A percentile compares a stretch with the other conserved stretches of the same genome.
Evolutionary conservation across 2,888 invertebrate genomes (phyloP).

Genomic region (Mesorhabditis spiculigera): DNA sequence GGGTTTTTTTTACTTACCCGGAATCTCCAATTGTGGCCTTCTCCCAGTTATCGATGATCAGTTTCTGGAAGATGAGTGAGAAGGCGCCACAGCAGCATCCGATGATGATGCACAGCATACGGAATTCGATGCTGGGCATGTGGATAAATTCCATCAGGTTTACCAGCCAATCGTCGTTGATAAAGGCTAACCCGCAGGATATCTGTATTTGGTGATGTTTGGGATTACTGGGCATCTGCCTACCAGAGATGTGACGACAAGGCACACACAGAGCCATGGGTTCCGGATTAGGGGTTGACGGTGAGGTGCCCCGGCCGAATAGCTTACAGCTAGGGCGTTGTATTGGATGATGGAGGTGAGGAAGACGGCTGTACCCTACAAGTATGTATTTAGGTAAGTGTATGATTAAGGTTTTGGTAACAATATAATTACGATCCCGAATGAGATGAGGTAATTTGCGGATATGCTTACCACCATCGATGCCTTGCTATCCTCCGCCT

Average conservation of each 20-base stretch:
- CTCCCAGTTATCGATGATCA: neutral
- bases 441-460: neutral
- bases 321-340: slow-evolving; percentile 74
- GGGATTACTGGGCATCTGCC: neutral
- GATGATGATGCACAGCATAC: neutral
- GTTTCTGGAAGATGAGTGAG: neutral
- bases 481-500: slow-evolving; percentile 65
- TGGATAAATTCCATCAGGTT: neutral
- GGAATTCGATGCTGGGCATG: neutral
- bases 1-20: neutral
- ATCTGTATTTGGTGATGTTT: neutral
- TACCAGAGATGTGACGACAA: slow-evolving; percentile 34
- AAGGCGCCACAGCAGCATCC: neutral
- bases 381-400: neutral
- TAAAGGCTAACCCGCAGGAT: neutral
- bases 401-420: neutral
- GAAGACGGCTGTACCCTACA: slow-evolving; percentile 75
- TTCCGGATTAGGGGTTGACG: slow-evolving; percentile 24
- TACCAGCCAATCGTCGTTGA: neutral
- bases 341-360: slow-evolving; percentile 73
- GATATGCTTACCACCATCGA: slow-evolving; percentile 67
- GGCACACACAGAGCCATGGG: slow-evolving; percentile 22
- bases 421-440: no score
- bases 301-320: slow-evolving; percentile 67
- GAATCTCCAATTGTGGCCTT: neutral